These are phyloP conservation scores for Phymastichus coffea DNA, from an alignment of 1,140 invertebrate genomes.

Conservation along the genomic window DNA sequence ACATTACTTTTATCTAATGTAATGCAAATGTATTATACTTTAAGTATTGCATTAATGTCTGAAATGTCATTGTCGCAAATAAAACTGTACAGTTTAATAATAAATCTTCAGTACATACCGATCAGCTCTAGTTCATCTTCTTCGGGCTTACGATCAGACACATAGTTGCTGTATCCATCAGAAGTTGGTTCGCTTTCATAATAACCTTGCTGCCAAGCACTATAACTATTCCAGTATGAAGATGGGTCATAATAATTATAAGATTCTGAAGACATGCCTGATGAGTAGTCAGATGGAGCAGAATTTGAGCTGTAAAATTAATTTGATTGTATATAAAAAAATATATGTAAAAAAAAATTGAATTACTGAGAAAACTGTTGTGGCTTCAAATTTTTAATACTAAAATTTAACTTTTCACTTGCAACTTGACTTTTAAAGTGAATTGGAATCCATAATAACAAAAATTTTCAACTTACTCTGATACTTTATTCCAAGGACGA, in stretches of 20 bases:
- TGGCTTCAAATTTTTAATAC: background rate
- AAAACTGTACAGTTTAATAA: slow-evolving; percentile 27
- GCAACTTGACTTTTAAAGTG: no score
- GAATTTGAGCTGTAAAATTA: slow-evolving; percentile 44
- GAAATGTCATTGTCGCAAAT: slow-evolving; percentile 24
- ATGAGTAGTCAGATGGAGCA: slow-evolving; percentile 51
- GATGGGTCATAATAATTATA: slow-evolving; percentile 56
- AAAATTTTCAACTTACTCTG: slow-evolving; percentile 45
- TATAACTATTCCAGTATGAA: slow-evolving; percentile 56
- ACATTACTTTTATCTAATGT: slow-evolving; percentile 19
- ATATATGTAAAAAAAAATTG: background rate
- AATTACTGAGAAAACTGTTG: background rate
- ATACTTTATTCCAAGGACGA: slow-evolving; percentile 64
- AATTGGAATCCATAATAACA: no score
- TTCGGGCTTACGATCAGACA: slow-evolving; percentile 51
- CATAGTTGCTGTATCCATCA: slow-evolving; percentile 50
- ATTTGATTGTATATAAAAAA: slow-evolving; percentile 4
- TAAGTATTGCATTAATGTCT: slow-evolving; percentile 13
- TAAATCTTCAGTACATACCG: slow-evolving; percentile 49
- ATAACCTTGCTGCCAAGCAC: slow-evolving; percentile 56
- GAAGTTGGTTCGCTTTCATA: slow-evolving; percentile 54
- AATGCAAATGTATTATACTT: slow-evolving; percentile 21
- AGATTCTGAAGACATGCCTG: slow-evolving; percentile 48
- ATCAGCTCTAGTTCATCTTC: slow-evolving; percentile 66
- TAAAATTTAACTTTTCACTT: background rate